phyloP scores from a whole-genome alignment of 2,888 invertebrate genomes.

The Melanotus villosus region DNA sequence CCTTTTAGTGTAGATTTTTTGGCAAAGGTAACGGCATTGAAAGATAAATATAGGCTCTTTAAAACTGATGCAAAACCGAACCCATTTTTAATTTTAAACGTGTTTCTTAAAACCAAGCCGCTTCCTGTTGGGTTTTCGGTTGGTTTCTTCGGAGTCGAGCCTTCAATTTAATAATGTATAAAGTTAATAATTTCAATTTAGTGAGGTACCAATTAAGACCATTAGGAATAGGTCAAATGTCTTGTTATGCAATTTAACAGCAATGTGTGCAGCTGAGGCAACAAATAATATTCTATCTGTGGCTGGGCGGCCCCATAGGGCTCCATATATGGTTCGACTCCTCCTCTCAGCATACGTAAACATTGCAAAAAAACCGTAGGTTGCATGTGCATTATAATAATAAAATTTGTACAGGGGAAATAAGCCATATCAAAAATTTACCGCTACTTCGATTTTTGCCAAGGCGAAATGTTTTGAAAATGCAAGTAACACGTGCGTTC shows the following conservation, averaged over 20 bases:
- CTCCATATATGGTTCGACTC: slow-evolving; percentile 36
- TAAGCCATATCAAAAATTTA: background rate
- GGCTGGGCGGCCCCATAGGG: slow-evolving; percentile 26
- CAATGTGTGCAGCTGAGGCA: slow-evolving; percentile 9
- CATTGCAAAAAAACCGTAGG: slow-evolving; percentile 24
- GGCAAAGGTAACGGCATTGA: slow-evolving; percentile 52
- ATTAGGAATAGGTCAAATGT: slow-evolving; percentile 26
- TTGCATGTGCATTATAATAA: slow-evolving; percentile 5
- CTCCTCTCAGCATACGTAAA: slow-evolving; percentile 33
- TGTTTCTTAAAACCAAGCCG: background rate
- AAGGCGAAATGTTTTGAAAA: slow-evolving; percentile 12
- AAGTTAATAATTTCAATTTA: background rate
- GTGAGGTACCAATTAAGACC: slow-evolving; percentile 6
- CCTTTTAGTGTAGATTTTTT: slow-evolving; percentile 54
- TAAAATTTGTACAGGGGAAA: background rate
- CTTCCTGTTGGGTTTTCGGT: no score
- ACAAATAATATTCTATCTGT: background rate
- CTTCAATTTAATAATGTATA: background rate
- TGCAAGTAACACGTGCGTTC: slow-evolving; percentile 15
- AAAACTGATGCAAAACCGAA: slow-evolving; percentile 10
- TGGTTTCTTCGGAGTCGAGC: background rate
- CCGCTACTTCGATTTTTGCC: background rate
- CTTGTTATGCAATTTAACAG: slow-evolving; percentile 23
- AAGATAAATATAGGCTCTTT: slow-evolving; percentile 48
- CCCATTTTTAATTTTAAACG: slow-evolving; percentile 15